phyloP scores from a whole-genome alignment of 1,140 invertebrate species.

The Ceratina calcarata region DNA sequence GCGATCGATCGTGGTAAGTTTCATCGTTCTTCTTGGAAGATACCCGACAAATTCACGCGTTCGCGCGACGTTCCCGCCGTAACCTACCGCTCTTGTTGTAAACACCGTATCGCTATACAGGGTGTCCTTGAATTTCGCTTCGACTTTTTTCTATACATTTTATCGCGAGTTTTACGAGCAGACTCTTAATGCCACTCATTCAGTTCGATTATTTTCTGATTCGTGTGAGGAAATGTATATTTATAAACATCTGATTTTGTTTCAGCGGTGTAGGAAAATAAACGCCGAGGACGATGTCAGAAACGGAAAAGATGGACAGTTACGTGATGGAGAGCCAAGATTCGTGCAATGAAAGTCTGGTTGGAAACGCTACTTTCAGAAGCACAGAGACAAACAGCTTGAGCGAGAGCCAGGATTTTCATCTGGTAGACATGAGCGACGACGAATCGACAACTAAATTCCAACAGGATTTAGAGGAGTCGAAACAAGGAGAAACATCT shows the following conservation, averaged over 20 bases:
- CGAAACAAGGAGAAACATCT: background rate
- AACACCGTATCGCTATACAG: conserved; percentile 39
- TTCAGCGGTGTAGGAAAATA: background rate
- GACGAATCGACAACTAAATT: conserved; percentile 23
- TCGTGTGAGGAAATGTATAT: background rate
- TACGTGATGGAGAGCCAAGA: conserved; percentile 44
- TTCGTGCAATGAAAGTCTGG: conserved; percentile 34
- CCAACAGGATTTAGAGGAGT: background rate
- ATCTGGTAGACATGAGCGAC: conserved; percentile 54
- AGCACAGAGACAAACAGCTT: background rate
- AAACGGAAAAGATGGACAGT: conserved; percentile 22
- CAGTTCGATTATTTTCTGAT: background rate
- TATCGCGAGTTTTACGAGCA: background rate
- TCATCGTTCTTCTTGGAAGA: background rate
- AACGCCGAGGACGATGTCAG: conserved; percentile 38
- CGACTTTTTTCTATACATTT: background rate
- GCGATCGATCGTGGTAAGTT: conserved; percentile 30
- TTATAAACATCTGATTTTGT: conserved; percentile 2
- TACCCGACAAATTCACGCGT: conserved; percentile 14
- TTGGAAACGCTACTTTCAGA: background rate
- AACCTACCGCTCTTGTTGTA: conserved; percentile 55
- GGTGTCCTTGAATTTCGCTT: conserved; percentile 29
- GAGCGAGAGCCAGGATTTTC: conserved; percentile 72
- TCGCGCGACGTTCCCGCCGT: conserved; percentile 58
- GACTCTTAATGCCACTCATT: background rate